Conservation (phyloP, 1,140 invertebrate genomes). For the Hyposmocoma kahamanoa region DNA sequence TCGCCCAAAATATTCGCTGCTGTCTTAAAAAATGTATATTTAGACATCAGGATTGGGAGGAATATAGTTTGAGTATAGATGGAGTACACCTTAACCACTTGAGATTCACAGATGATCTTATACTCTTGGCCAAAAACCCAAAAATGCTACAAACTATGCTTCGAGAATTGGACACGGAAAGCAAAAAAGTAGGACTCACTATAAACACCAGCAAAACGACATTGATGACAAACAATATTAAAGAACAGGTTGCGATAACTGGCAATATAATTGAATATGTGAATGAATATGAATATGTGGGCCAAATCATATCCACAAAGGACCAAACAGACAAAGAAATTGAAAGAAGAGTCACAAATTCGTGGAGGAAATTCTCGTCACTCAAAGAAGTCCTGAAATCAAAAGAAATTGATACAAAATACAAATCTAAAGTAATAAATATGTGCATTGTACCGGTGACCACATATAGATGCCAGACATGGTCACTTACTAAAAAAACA, state of each 20-base stretch:
- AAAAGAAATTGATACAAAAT: neutral
- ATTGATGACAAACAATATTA: neutral
- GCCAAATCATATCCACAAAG: neutral
- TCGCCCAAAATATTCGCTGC: conserved; percentile 4
- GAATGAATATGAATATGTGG: neutral
- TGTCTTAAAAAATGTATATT: conserved; percentile 1
- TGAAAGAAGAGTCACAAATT: neutral
- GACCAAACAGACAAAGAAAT: neutral
- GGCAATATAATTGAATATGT: neutral
- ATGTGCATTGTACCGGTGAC: too few species aligned
- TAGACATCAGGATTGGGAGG: conserved; percentile 7
- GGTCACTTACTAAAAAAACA: too few species aligned
- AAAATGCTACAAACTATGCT: neutral
- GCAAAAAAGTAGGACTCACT: neutral
- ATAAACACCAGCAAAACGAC: conserved; percentile 1
- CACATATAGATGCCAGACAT: too few species aligned
- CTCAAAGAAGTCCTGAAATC: conserved; percentile 2
- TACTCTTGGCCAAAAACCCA: neutral
- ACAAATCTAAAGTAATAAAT: neutral
- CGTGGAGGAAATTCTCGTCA: neutral
- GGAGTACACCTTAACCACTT: conserved; percentile 3
- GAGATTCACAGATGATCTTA: conserved; percentile 3
- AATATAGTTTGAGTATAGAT: conserved; percentile 4
- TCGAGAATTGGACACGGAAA: neutral
- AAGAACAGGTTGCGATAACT: neutral